phyloP scores from a whole-genome alignment of 2,113 vertebrate genomes.

The Passer domesticus region DNA sequence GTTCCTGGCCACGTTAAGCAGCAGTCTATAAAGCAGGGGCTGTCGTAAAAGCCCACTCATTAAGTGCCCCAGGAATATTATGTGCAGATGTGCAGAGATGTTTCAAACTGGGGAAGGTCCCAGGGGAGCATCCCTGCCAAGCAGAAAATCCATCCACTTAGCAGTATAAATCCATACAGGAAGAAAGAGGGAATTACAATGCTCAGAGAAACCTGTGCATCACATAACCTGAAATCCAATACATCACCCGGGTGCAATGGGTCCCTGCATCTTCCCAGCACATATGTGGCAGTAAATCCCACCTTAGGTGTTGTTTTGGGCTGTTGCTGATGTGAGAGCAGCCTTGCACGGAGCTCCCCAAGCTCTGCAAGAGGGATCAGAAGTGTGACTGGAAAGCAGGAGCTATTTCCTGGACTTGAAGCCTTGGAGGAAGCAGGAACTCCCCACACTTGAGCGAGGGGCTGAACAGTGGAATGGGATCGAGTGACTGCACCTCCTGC shows the following conservation, averaged over 20 bases:
- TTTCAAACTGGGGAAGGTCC: conserved; percentile 43
- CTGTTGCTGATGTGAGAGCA: neutral
- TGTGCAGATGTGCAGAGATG: conserved; percentile 51
- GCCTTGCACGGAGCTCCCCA: neutral
- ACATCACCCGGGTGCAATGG: neutral
- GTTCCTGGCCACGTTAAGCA: neutral
- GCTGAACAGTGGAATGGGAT: neutral
- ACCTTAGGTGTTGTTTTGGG: conserved; percentile 22
- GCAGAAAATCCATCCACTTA: conserved; percentile 70
- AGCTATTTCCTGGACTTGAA: neutral
- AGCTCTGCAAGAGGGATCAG: neutral
- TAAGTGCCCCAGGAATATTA: conserved; percentile 41
- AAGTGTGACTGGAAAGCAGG: neutral
- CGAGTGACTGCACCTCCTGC: neutral
- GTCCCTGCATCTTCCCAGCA: conserved; percentile 13
- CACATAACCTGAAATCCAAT: conserved; percentile 58
- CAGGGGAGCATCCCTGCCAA: conserved; percentile 43
- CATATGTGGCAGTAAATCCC: conserved; percentile 44
- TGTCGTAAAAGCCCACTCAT: neutral
- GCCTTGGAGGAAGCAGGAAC: neutral
- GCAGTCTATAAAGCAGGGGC: conserved; percentile 19
- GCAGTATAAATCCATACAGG: conserved; percentile 61
- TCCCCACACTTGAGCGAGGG: neutral
- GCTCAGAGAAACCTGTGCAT: conserved; percentile 34
- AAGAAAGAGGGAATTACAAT: conserved; percentile 48